These are phyloP conservation scores for Campoletis raptor DNA, from an alignment of 2,888 invertebrate species.

Conservation along the genomic window DNA sequence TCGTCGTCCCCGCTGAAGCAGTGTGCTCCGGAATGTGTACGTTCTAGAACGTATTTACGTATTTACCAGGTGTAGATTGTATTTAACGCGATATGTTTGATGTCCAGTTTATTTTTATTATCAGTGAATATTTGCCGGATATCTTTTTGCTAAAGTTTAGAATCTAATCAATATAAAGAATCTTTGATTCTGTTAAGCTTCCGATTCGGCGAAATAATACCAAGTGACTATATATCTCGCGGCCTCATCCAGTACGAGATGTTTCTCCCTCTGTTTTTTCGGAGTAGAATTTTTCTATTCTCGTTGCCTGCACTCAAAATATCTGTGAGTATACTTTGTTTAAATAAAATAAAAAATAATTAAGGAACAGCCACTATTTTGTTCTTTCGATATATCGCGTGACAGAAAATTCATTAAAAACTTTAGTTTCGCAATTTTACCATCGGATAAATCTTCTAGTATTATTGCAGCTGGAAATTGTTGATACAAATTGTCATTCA, in stretches of 20 bases:
- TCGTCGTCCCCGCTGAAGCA: constrained; percentile 57
- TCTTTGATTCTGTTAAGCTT: constrained; percentile 5
- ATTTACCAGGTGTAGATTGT: constrained; percentile 70
- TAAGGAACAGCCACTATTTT: neutral
- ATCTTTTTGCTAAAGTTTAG: constrained; percentile 8
- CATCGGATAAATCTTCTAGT: neutral
- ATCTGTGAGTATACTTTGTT: constrained; percentile 50
- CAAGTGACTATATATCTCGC: constrained; percentile 44
- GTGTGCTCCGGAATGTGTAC: constrained; percentile 72
- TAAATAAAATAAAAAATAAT: neutral
- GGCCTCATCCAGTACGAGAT: constrained; percentile 57
- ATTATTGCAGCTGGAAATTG: constrained; percentile 39
- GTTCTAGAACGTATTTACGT: constrained; percentile 75
- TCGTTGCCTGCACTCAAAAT: constrained; percentile 48
- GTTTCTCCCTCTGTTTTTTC: constrained; percentile 62
- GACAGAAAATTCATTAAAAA: neutral
- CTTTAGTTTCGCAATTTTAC: neutral
- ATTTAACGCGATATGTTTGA: constrained; percentile 56
- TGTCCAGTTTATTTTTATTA: constrained; percentile 19
- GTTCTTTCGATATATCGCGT: neutral
- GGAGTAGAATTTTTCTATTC: constrained; percentile 47
- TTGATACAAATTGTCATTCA: constrained; percentile 23
- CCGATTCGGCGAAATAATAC: constrained; percentile 35
- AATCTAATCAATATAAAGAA: constrained; percentile 12
- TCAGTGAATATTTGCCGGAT: constrained; percentile 36